Conservation (phyloP, 1,140 invertebrate genomes). For the Drosophila chauvacae region DNA sequence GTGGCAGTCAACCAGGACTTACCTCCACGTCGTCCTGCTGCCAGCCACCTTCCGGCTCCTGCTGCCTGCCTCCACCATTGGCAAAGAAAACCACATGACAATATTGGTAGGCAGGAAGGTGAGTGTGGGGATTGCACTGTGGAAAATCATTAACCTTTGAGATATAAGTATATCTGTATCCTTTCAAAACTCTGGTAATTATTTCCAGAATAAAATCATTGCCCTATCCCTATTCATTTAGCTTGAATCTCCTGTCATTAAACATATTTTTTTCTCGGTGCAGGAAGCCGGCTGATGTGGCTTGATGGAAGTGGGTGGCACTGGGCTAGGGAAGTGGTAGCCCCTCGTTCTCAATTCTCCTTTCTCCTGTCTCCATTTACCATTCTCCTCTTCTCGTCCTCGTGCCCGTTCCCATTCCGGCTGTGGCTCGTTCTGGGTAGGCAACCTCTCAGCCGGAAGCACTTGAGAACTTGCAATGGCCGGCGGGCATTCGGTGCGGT, state of each 20-base stretch:
- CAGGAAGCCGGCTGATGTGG: not conserved
- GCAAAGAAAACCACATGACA: constrained; percentile 80
- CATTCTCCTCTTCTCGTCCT: constrained; percentile 5
- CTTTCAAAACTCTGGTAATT: not conserved
- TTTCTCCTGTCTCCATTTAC: not conserved
- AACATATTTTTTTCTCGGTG: constrained; percentile 2
- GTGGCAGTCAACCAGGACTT: constrained; percentile 57
- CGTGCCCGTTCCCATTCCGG: constrained; percentile 21
- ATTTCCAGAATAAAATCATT: not conserved
- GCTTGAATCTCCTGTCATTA: no score
- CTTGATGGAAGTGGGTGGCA: constrained; percentile 8
- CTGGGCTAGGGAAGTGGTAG: not conserved
- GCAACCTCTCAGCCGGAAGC: constrained; percentile 81
- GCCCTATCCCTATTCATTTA: no score
- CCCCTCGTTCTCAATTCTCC: not conserved
- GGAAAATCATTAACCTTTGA: not conserved
- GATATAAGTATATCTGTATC: no score
- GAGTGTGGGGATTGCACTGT: not conserved
- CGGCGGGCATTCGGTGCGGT: constrained; percentile 73
- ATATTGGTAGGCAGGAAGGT: constrained; percentile 71
- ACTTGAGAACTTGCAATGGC: constrained; percentile 82
- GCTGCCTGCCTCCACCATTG: constrained; percentile 10
- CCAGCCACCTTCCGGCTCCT: constrained; percentile 6
- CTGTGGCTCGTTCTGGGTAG: constrained; percentile 47
- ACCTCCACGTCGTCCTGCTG: constrained; percentile 12